phyloP scores from a whole-genome alignment of 2,113 vertebrate genomes.

The Neotragus moschatus region DNA sequence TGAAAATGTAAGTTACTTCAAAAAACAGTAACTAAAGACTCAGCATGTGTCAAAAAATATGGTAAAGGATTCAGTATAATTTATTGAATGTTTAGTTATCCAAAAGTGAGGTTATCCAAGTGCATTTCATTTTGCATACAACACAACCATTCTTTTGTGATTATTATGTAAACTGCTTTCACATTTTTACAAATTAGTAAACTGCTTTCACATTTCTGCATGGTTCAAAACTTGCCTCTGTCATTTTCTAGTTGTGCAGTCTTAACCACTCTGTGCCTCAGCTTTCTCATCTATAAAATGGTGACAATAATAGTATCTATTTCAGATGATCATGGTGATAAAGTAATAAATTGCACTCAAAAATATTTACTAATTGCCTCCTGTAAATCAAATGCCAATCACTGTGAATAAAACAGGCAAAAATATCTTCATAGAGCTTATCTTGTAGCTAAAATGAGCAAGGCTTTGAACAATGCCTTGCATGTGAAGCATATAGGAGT shows the following conservation, averaged over 20 bases:
- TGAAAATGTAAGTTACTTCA: slow-evolving; percentile 35
- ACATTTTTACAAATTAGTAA: slow-evolving; percentile 10
- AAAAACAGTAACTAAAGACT: slow-evolving; percentile 15
- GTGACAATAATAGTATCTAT: neutral
- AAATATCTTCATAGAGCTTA: neutral
- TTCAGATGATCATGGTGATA: neutral
- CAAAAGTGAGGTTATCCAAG: slow-evolving; percentile 24
- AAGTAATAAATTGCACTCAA: neutral
- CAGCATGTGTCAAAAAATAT: slow-evolving; percentile 26
- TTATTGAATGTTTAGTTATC: neutral
- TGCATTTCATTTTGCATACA: neutral
- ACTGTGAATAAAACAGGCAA: neutral
- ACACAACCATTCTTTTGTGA: neutral
- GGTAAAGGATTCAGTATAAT: neutral
- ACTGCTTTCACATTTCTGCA: neutral
- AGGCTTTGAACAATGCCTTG: neutral
- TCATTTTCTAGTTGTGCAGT: neutral
- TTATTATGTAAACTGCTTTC: slow-evolving; percentile 36
- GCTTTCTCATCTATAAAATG: neutral
- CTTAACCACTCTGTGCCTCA: neutral
- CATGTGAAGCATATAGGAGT: neutral
- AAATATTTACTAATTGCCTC: neutral
- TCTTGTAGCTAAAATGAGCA: neutral
- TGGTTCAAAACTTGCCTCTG: slow-evolving; percentile 25
- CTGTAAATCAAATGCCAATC: neutral